Evolutionary conservation across 2,797 vertebrate species (phyloP), one percentile per base, ranked within the genome.

Genomic region (Phoeniculus purpureus): DNA sequence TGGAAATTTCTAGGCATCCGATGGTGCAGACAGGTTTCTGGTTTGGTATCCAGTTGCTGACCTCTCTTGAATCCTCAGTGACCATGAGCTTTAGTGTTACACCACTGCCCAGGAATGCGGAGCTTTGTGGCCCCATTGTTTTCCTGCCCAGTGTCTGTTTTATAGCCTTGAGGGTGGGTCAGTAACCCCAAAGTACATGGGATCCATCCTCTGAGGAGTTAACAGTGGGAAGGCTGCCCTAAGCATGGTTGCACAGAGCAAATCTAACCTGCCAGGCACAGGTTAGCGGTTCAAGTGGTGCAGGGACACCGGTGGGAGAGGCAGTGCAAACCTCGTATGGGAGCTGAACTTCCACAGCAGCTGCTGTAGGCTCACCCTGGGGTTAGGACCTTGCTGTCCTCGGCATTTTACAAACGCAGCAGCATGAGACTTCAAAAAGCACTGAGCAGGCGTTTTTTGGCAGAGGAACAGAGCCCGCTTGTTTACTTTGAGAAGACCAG

Each of bases 41-140:
- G 19, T 3, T 88, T 64, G 74, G 32, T 62, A 43, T 54, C 82
- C 50, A 66, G 52, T 29, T 58, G 52, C 66, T 85, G 94, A 68
- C 54, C 78, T 72, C 85, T 59, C 45, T 3, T 54, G 81, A 81
- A 74, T 58, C 4, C 68, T 58, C 68, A 1, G 51, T 61, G 93
- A 60, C 84, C 75, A 19, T 2, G 61, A 55, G 81, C 65, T 82
- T 76, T 89, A 85, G 73, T 82, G 86, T 92, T 55, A 32, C 51
- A 20, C 34, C 75, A 31, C 48, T 43, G 83, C 64, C 75, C 89
- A 59, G 92, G 92, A 94, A 94, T 78, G 92, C 79, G 21, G 73
- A 74, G 90, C 93, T 82, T 74, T 80, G 79, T 29, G 48, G 18
- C 19, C n/a, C 68, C 62, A 12, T 82, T 93, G 78, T 84, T 61